These are phyloP conservation scores for Papilio glaucus DNA, from an alignment of 1,140 invertebrate genomes.

Conservation along the genomic window DNA sequence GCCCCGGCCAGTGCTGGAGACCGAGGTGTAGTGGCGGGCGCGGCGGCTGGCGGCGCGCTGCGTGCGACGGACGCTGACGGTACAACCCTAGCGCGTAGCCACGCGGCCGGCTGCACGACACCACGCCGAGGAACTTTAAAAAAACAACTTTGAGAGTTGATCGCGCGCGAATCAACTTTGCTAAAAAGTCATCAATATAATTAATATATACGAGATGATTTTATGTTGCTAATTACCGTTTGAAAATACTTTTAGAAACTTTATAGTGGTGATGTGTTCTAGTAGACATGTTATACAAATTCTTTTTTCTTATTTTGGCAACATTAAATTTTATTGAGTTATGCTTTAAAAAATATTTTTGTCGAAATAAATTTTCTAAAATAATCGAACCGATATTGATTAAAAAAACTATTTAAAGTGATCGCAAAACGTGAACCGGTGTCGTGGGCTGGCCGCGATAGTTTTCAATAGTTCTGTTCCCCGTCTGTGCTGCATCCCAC, in stretches of 20 bases:
- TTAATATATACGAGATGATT: no score
- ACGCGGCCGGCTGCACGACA: conserved; percentile 22
- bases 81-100: conserved; percentile 56
- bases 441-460: conserved; percentile 60
- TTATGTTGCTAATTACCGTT: no score
- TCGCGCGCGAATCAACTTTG: no score
- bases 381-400: no score
- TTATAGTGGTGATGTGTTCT: no score
- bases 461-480: conserved; percentile 59
- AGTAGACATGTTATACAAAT: no score
- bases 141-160: background rate
- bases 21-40: conserved; percentile 82
- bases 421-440: conserved; percentile 43
- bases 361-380: no score
- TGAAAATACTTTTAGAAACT: no score
- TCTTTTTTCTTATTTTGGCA: no score
- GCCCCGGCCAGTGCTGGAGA: conserved; percentile 80
- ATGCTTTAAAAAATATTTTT: no score
- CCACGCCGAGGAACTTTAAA: background rate
- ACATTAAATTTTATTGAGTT: no score
- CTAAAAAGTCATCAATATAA: no score
- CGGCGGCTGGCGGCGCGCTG: conserved; percentile 65
- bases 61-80: conserved; percentile 72
- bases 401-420: background rate
- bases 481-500: conserved; percentile 67